A percentile compares a stretch with the other conserved stretches of the same genome.
These are phyloP conservation scores for Nymphalis io DNA, from an alignment of 1,140 invertebrate genomes.

Conservation along the genomic window DNA sequence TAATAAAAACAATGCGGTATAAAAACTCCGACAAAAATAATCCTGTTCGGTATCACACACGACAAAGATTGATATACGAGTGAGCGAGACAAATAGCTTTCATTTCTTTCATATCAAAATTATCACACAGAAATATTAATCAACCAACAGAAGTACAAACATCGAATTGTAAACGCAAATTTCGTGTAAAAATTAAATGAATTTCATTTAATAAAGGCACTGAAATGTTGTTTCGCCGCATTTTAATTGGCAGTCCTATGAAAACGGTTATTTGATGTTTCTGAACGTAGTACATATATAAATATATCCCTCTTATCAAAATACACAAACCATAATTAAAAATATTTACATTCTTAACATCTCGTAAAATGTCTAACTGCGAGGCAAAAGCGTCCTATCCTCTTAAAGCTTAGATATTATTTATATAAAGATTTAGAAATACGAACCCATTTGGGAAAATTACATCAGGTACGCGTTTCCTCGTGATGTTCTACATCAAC, in stretches of 20 bases:
- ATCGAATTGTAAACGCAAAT: neutral
- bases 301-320: neutral
- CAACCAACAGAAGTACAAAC: neutral
- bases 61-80: conserved; percentile 44
- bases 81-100: conserved; percentile 13
- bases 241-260: neutral
- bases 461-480: no score
- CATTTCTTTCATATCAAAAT: conserved; percentile 11
- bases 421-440: no score
- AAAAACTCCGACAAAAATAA: conserved; percentile 48
- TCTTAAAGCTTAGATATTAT: no score
- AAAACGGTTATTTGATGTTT: conserved; percentile 5
- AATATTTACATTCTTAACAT: neutral
- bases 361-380: no score
- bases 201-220: conserved; percentile 7
- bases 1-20: conserved; percentile 45
- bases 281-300: neutral
- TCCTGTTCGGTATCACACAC: conserved; percentile 41
- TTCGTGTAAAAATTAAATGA: conserved; percentile 9
- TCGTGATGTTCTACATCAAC: no score
- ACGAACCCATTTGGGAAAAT: no score
- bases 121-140: conserved; percentile 22
- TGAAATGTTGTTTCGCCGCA: neutral
- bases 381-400: no score
- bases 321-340: neutral